Conservation (phyloP, 2,797 vertebrate genomes). For the Balearica regulorum region DNA sequence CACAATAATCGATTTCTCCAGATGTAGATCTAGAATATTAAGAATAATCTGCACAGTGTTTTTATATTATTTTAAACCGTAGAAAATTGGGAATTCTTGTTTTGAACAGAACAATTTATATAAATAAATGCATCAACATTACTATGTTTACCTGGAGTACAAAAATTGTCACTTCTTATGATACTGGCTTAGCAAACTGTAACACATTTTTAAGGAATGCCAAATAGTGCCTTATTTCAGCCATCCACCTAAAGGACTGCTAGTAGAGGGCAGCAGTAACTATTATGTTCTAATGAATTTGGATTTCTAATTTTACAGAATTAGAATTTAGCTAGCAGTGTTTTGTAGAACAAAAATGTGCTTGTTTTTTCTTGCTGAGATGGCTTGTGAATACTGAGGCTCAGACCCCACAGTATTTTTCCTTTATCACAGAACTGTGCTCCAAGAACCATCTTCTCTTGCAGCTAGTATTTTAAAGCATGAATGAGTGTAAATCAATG, state of each 20-base stretch:
- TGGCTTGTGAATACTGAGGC: background rate
- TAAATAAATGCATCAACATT: background rate
- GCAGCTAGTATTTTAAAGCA: background rate
- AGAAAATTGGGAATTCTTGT: background rate
- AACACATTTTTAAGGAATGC: background rate
- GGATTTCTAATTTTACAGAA: background rate
- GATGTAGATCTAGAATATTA: background rate
- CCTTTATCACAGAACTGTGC: background rate
- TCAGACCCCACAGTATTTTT: background rate
- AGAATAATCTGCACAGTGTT: background rate
- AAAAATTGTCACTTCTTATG: background rate
- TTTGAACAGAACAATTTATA: background rate
- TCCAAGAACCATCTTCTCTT: background rate
- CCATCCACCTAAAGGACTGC: background rate
- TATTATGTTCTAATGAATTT: background rate
- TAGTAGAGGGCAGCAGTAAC: background rate
- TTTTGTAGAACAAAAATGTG: background rate
- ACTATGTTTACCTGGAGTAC: background rate
- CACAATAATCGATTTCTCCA: background rate
- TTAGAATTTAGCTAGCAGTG: background rate
- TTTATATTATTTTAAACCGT: background rate
- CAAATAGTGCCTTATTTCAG: background rate
- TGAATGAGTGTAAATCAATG: background rate
- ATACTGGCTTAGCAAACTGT: background rate
- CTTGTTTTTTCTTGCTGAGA: background rate